Conservation (phyloP, 2,113 vertebrate species). For the Lophochroa leadbeateri region DNA sequence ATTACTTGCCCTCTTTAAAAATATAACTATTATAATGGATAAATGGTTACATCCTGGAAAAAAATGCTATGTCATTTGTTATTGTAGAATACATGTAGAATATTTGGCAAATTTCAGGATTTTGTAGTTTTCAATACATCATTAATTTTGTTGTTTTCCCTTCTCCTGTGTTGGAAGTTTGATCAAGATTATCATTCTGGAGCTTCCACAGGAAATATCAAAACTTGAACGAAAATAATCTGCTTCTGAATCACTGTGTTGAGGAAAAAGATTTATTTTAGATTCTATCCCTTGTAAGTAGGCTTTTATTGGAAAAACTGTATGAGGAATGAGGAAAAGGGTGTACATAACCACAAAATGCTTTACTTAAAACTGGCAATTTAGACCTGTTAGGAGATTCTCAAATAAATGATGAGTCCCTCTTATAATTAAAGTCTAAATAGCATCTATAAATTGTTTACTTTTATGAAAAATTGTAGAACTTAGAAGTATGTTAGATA, state of each 20-base stretch:
- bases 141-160: constrained; percentile 18
- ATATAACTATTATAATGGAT: neutral
- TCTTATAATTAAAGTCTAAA: neutral
- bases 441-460: neutral
- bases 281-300: neutral
- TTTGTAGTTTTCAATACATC: neutral
- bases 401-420: neutral
- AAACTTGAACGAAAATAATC: neutral
- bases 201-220: neutral
- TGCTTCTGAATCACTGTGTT: neutral
- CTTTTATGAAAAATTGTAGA: neutral
- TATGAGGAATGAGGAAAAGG: neutral
- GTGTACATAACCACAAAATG: neutral
- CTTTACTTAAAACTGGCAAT: neutral
- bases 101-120: neutral
- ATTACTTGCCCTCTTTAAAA: constrained; percentile 4
- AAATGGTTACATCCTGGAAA: neutral
- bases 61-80: constrained; percentile 14
- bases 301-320: neutral
- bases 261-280: constrained; percentile 7
- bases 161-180: neutral
- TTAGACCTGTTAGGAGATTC: neutral
- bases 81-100: neutral
- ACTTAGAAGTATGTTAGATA: neutral
- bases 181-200: neutral